These are phyloP conservation scores for Nematostella vectensis DNA, from an alignment of 92 coral and sea anemone genomes.

Conservation along the genomic window DNA sequence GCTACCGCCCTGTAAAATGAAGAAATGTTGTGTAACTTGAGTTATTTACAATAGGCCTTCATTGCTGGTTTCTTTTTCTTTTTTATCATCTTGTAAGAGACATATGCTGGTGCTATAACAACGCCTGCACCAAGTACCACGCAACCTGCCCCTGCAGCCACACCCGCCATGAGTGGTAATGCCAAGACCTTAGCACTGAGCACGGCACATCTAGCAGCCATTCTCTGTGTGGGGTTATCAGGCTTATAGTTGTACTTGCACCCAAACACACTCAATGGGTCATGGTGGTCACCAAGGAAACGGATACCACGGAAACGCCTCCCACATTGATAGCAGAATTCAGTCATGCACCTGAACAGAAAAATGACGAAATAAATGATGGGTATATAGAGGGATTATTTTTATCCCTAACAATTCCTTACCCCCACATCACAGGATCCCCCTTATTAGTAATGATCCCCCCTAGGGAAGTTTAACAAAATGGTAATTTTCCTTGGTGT, in stretches of 20 bases:
- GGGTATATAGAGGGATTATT: too few relatives aligned
- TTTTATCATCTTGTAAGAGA: constrained; percentile 60
- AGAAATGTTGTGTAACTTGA: too few relatives aligned
- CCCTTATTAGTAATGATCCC: neutral
- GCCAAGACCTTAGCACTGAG: constrained; percentile 56
- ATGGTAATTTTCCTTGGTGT: too few relatives aligned
- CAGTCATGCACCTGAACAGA: constrained; percentile 59
- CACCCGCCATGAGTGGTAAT: constrained; percentile 52
- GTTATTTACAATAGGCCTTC: too few relatives aligned
- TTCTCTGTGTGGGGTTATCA: constrained; percentile 57
- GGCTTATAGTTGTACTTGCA: constrained; percentile 83
- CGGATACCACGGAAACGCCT: constrained; percentile 53
- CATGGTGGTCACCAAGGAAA: constrained; percentile 80
- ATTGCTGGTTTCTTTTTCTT: constrained; percentile 38
- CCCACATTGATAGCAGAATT: constrained; percentile 83
- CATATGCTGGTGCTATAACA: constrained; percentile 63
- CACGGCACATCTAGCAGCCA: constrained; percentile 65
- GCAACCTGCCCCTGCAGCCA: constrained; percentile 74
- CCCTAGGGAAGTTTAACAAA: neutral
- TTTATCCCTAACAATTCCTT: too few relatives aligned
- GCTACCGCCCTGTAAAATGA: too few relatives aligned
- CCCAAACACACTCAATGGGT: constrained; percentile 69
- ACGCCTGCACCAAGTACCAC: constrained; percentile 57
- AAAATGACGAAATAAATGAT: neutral
- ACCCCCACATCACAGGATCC: too few relatives aligned